Evolutionary conservation across 2,797 vertebrate species (phyloP).

Genomic region (Cirrhinus mrigala): DNA sequence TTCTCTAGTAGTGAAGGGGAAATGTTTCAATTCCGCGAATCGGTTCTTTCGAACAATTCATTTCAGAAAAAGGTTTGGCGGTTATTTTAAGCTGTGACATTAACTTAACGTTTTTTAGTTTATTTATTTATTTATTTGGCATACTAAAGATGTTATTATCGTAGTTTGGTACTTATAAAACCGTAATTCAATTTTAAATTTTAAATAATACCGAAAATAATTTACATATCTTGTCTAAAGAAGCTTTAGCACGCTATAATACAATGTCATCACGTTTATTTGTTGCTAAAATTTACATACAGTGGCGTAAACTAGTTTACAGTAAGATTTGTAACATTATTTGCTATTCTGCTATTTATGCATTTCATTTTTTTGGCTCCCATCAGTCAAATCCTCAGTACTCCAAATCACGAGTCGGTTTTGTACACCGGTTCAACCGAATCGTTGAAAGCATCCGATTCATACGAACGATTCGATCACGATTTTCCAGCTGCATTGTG

Average conservation of each 20-base stretch:
- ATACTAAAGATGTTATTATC: not conserved
- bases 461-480: not conserved
- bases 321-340: not conserved
- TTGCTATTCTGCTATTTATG: not conserved
- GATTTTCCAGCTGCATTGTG: not conserved
- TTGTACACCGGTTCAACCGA: not conserved
- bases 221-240: not conserved
- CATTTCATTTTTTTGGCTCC: not conserved
- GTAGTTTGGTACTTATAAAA: no score
- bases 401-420: not conserved
- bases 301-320: not conserved
- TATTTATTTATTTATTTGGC: not conserved
- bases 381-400: not conserved
- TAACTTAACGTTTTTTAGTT: not conserved
- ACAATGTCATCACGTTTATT: not conserved
- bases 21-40: not conserved
- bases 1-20: not conserved
- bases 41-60: constrained; percentile 21
- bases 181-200: no score
- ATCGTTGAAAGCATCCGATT: constrained; percentile 1
- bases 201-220: not conserved
- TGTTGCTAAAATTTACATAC: not conserved
- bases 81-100: not conserved
- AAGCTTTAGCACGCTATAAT: not conserved
- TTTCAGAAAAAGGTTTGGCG: not conserved